phyloP scores from a whole-genome alignment of 2,113 vertebrate genomes.

The Penelope pileata region DNA sequence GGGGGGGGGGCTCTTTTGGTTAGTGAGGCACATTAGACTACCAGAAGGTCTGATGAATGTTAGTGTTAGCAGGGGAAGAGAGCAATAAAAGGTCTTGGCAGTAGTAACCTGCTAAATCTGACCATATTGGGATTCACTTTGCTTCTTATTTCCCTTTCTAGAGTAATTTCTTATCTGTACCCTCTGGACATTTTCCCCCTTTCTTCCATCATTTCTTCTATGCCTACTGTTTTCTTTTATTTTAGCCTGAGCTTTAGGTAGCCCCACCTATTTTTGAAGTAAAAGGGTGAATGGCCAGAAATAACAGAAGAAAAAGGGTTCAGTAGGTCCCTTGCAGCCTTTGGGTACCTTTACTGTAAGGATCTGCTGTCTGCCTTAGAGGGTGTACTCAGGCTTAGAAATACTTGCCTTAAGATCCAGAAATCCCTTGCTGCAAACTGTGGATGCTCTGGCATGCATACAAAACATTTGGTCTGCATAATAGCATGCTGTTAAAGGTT shows the following conservation, averaged over 20 bases:
- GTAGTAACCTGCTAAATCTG: not conserved
- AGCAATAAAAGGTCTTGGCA: not conserved
- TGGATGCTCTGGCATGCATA: not conserved
- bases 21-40: not conserved
- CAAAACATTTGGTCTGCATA: not conserved
- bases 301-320: not conserved
- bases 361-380: not conserved
- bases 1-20: not conserved
- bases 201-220: not conserved
- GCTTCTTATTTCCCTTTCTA: not conserved
- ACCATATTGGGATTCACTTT: not conserved
- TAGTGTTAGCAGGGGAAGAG: not conserved
- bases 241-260: not conserved
- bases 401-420: not conserved
- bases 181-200: not conserved
- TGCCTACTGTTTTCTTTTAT: accelerated
- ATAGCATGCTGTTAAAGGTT: not conserved
- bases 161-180: not conserved
- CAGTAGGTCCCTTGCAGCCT: not conserved
- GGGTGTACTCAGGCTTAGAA: not conserved
- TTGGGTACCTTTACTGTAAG: not conserved
- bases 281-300: not conserved
- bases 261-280: not conserved
- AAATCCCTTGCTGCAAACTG: not conserved
- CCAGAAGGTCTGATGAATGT: not conserved